Percentiles rank a stretch among this genome's conserved stretches.
These are phyloP conservation scores for Scomber scombrus DNA, from an alignment of 2,113 vertebrate species.

Conservation along the genomic window DNA sequence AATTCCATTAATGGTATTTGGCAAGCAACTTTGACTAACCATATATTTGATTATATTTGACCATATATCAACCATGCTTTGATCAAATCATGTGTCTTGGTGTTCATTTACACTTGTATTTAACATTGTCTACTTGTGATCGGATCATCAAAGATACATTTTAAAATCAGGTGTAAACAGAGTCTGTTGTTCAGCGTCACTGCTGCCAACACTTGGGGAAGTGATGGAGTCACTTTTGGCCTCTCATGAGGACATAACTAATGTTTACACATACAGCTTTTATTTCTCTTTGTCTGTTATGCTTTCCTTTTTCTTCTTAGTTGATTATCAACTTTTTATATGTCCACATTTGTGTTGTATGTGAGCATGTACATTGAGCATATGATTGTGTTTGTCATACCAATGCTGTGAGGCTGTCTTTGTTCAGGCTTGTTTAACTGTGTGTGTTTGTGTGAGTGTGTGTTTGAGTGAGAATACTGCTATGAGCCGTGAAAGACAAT, in stretches of 20 bases:
- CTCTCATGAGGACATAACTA: background rate
- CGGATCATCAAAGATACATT: too few relatives aligned
- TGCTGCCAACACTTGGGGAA: background rate
- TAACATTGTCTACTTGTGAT: too few relatives aligned
- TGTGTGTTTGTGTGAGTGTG: conserved; percentile 7
- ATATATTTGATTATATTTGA: too few relatives aligned
- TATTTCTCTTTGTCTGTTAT: too few relatives aligned
- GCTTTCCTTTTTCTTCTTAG: background rate
- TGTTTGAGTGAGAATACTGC: conserved; percentile 65
- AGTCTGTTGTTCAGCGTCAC: too few relatives aligned
- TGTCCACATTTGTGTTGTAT: background rate
- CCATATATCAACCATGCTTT: too few relatives aligned
- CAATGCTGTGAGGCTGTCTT: conserved; percentile 23
- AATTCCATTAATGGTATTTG: background rate
- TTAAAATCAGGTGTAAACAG: too few relatives aligned
- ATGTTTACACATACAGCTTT: too few relatives aligned
- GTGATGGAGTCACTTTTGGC: background rate
- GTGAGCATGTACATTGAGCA: background rate
- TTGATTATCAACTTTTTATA: background rate
- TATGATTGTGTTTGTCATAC: conserved; percentile 30
- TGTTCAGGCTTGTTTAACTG: conserved; percentile 33
- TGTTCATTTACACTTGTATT: too few relatives aligned
- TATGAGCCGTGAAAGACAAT: conserved; percentile 71
- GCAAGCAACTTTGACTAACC: background rate
- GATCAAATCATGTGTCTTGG: too few relatives aligned